Conservation (phyloP, 2,113 vertebrate genomes). For the Pelecanoides urinatrix region DNA sequence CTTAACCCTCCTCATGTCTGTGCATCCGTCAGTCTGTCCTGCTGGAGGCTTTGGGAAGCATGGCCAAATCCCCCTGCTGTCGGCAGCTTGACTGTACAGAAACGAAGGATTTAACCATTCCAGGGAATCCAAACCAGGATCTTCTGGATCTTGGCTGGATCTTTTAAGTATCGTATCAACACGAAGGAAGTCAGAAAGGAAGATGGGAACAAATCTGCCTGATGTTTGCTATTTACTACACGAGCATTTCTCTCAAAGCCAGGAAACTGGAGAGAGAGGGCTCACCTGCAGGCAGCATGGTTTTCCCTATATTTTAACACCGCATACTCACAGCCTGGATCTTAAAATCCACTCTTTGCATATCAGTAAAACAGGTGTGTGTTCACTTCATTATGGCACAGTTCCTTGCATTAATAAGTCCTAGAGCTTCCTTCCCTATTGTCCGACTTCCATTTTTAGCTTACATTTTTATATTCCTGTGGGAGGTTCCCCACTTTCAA, state of each 20-base stretch:
- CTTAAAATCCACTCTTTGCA: not conserved
- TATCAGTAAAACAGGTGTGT: not conserved
- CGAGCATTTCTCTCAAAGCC: rapidly evolving
- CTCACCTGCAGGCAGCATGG: not conserved
- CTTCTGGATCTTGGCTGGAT: not conserved
- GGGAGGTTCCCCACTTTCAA: not conserved
- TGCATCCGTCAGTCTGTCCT: not conserved
- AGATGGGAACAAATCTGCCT: not conserved
- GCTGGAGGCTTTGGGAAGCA: not conserved
- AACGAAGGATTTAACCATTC: not conserved
- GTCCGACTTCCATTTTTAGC: not conserved
- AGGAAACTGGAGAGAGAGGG: not conserved
- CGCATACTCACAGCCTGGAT: not conserved
- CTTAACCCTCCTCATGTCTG: not conserved
- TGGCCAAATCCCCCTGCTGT: not conserved
- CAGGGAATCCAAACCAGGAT: not conserved
- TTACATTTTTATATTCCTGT: not conserved
- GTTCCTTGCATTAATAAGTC: not conserved
- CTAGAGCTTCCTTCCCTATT: not conserved
- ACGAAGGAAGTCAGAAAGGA: not conserved
- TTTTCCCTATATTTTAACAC: not conserved
- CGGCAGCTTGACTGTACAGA: not conserved
- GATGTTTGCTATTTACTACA: not conserved
- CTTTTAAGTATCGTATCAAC: not conserved
- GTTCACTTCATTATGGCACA: not conserved